Evolutionary conservation across 2,113 vertebrate genomes (phyloP).

Genomic region (Caretta caretta): DNA sequence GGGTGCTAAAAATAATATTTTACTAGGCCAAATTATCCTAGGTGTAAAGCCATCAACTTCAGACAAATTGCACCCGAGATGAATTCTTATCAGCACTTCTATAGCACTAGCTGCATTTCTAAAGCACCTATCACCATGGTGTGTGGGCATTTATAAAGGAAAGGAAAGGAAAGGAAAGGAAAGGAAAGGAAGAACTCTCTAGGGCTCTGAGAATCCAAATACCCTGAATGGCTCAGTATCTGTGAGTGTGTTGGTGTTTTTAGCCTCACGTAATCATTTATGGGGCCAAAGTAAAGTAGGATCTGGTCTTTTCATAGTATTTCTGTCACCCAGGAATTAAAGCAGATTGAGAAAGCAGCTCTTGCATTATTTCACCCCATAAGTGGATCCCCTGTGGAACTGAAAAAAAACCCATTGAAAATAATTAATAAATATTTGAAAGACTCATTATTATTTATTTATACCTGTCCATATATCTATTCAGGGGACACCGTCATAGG

Average conservation of each 20-base stretch:
- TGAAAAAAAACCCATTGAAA: neutral
- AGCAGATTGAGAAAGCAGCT: neutral
- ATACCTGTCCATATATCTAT: too few relatives aligned
- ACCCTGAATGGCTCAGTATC: neutral
- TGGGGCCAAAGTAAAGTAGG: neutral
- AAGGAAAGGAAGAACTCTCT: neutral
- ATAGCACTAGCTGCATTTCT: neutral
- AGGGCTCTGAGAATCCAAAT: neutral
- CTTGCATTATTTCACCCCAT: neutral
- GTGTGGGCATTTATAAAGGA: neutral
- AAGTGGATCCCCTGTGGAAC: neutral
- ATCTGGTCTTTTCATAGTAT: neutral
- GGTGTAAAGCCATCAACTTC: neutral
- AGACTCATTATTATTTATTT: accelerated
- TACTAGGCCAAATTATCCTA: neutral
- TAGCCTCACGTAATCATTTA: neutral
- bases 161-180: too few relatives aligned
- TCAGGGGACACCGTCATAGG: too few relatives aligned
- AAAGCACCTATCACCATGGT: neutral
- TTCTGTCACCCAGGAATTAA: neutral
- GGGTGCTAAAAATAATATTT: neutral
- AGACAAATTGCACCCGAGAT: neutral
- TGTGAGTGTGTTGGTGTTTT: neutral
- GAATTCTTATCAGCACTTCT: neutral
- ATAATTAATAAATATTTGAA: neutral